A percentile compares a stretch with the other conserved stretches of the same genome.
phyloP scores from a whole-genome alignment of 23 tunicate genomes.

The Halocynthia roretzi region DNA sequence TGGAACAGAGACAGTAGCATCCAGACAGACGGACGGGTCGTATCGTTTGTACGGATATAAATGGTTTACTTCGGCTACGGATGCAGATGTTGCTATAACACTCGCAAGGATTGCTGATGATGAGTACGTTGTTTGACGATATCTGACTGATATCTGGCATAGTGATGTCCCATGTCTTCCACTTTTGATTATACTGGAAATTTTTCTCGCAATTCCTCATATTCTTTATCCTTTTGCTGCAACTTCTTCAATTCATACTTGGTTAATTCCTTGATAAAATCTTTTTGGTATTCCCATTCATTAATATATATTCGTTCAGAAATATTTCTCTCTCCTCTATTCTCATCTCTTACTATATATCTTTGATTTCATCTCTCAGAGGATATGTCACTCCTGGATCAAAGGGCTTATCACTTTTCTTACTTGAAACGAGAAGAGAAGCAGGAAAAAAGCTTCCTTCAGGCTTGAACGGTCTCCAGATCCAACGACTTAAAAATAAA shows the following conservation, averaged over 20 bases:
- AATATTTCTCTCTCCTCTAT: too few relatives aligned
- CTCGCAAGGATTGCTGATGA: slow-evolving; percentile 74
- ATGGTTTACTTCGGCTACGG: slow-evolving; percentile 97
- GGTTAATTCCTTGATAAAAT: too few relatives aligned
- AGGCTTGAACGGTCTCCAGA: slow-evolving; percentile 72
- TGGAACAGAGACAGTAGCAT: slow-evolving; percentile 73
- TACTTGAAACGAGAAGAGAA: slow-evolving; percentile 56
- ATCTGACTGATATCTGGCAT: neutral
- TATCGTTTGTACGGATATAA: slow-evolving; percentile 79
- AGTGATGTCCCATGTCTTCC: too few relatives aligned
- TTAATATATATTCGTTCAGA: too few relatives aligned
- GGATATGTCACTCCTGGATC: slow-evolving; percentile 51
- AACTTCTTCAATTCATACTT: too few relatives aligned
- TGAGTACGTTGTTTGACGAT: neutral
- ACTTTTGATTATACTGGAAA: neutral
- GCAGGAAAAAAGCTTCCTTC: slow-evolving; percentile 13
- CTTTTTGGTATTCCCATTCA: too few relatives aligned
- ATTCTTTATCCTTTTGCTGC: neutral
- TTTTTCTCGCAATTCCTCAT: neutral
- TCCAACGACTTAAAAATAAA: slow-evolving; percentile 69
- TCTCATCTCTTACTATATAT: too few relatives aligned
- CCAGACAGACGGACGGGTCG: slow-evolving; percentile 43
- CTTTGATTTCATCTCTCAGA: slow-evolving; percentile 5
- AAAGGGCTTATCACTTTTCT: slow-evolving; percentile 77
- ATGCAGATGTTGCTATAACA: slow-evolving; percentile 81